Base-by-base conservation (phyloP, 2,113 vertebrate species). In the Tragulus kanchil region DNA sequence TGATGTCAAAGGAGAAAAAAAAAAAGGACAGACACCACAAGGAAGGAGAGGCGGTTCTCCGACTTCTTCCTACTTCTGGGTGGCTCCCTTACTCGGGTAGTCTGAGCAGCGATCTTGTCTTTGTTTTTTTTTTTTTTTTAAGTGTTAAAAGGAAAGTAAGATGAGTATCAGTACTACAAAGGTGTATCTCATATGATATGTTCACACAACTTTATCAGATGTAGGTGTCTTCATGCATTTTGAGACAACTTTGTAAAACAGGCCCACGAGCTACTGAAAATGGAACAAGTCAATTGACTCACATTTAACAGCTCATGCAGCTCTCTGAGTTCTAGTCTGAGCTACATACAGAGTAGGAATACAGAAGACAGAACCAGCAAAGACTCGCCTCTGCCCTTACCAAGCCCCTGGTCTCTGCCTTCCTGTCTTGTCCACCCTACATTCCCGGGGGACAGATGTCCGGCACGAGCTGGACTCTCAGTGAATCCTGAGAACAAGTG, bases 11-110 rank as follows among this genome's bases (percentile, higher is more conserved):
- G 88, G 73, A 23, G 13, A 0, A 6, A 7, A 59, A 12, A 50
- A 31, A 3, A 5, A 9, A 0, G 0, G 21, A 48, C 48, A 56
- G 1, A 8, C 25, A 28, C 11, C 0, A 0, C 50, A 25, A 23
- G 3, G 21, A 9, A 19, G 31, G 23, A 59, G 11, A 52, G 48
- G 31, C 0, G 2, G 7, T 4, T 23, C 71, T 28, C 15, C 0
- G 6, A 7, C 0, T 12, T 26, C 9, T 23, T 3, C 12, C 13
- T 0, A 26, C 14, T 12, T 15, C 19, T 3, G 45, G 3, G 21
- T 4, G 2, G 3, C 19, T 11, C 64, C 64, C 45, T 28, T 1
- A 10, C 31, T 12, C 14, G 31, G 36, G 52, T 4, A 14, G 25
- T 16, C 10, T 6, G 26, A 16, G 75, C 45, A 28, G 19, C 1